Base-by-base conservation (phyloP, 1,140 invertebrate species). In the Sycobia sp. region DNA sequence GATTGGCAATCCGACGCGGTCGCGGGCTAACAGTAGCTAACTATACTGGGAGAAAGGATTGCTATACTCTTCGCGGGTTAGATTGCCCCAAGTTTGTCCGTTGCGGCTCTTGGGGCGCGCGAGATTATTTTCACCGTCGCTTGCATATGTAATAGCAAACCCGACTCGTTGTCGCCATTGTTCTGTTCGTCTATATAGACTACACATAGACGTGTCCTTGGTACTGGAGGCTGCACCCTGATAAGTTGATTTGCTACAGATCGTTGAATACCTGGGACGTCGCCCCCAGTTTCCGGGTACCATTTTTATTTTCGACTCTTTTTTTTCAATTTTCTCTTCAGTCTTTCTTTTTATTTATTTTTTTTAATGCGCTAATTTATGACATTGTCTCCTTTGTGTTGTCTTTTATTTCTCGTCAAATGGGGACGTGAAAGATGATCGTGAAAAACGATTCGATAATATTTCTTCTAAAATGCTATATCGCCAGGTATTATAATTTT, bases 191-290 rank as follows among this genome's bases (percentile, higher is more conserved):
- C n/a, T n/a, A n/a, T n/a, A n/a, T n/a, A n/a, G n/a, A n/a, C n/a
- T n/a, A n/a, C n/a, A n/a, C n/a, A n/a, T n/a, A n/a, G n/a, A n/a
- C n/a, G n/a, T n/a, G 36, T 10, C 0, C 25, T 16, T 25, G 18
- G 11, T 39, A 51, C 39, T 49, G 41, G 57, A 38, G n/a, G 25
- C 10, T 32, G 32, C 46, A 16, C 25, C 16, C 16, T 44, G 41
- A 61, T 47, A 43, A 47, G 50, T 62, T 62, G 54, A 62, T 54
- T 62, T 62, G 55, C 55, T 47, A 43, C n/a, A n/a, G 22, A 22
- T 18, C 39, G 51, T 61, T 53, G 54, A 58, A 16, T 16, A 1
- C 1, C 29, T 32, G 8, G 49, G 23, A n/a, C 53, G 54, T 18
- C 13, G 29, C 4, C 4, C 27, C 2, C n/a, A n/a, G n/a, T 58